Evolutionary conservation across 2,888 invertebrate species (phyloP).

Genomic region (Lapara coniferarum): DNA sequence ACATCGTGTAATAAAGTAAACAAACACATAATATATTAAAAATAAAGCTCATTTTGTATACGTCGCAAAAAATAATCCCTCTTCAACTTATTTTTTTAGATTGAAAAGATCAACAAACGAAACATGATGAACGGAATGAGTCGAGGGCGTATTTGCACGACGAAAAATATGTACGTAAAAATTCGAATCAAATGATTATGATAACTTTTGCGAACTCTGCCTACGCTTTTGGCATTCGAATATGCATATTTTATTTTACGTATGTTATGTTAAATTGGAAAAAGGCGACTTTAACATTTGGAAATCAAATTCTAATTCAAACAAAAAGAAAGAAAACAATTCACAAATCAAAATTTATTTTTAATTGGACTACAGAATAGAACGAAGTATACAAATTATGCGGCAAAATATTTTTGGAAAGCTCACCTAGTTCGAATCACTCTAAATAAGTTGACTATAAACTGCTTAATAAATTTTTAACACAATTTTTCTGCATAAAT

Average conservation of each 20-base stretch:
- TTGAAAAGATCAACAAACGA: conserved; percentile 14
- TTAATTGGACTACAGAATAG: too few relatives aligned
- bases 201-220: conserved; percentile 8
- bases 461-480: too few relatives aligned
- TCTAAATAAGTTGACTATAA: too few relatives aligned
- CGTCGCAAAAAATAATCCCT: not conserved
- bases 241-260: conserved; percentile 19
- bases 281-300: not conserved
- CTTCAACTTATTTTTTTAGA: conserved; percentile 7
- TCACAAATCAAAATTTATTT: not conserved
- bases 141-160: not conserved
- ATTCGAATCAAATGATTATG: not conserved
- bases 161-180: conserved; percentile 8
- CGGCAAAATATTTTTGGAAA: too few relatives aligned
- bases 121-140: not conserved
- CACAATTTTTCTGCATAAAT: too few relatives aligned
- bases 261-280: not conserved
- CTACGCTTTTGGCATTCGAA: not conserved
- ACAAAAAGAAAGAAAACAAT: too few relatives aligned
- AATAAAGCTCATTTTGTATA: not conserved
- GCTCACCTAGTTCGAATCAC: too few relatives aligned
- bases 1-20: not conserved
- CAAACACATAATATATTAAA: not conserved
- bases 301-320: too few relatives aligned
- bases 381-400: too few relatives aligned